Evolutionary conservation across 2,797 vertebrate species (phyloP), one percentile per base, ranked within the genome.

Genomic region (Diceros bicornis): DNA sequence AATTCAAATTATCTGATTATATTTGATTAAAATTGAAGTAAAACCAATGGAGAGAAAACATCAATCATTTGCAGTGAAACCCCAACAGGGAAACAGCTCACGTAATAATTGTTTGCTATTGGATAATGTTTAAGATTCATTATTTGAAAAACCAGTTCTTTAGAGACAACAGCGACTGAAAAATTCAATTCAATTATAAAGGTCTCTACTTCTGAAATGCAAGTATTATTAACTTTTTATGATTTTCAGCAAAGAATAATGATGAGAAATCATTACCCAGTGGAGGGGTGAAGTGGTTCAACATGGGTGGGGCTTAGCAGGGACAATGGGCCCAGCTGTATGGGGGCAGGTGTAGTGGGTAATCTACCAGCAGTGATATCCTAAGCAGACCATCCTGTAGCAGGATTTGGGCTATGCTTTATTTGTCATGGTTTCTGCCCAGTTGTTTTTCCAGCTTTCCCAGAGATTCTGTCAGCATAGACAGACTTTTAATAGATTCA

Each of bases 11-110:
- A 41, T 74, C 79, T 92, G 79, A 97, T 55, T 94, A 44, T 44
- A 74, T 88, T 72, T 94, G 34, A 96, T 97, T 91, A 89, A 96
- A 91, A 85, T 32, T 34, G 44, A 97, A 93, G 18, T 47, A 64
- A 93, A 94, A 59, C 25, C 87, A 95, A 25, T 25, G 52, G 44
- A 6, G 86, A 93, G 25, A 89, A 84, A 81, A 82, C 41, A 79
- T 23, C 41, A 74, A 23, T 82, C 6, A 0, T 86, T 55, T 57
- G 34, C 14, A n/a, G 52, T 14, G 32, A 98, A 91, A 89, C 9
- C 41, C 44, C 79, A 66, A 57, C 2, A 68, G 71, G 23, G 57
- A 84, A 88, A 87, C 20, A 71, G 23, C 47, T 93, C 75, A 93
- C 61, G 25, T 61, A 59, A 75, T 62, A 79, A 88, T 81, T 55